Evolutionary conservation across 2,113 vertebrate genomes (phyloP).

Genomic region (Melanerpes aurifrons): DNA sequence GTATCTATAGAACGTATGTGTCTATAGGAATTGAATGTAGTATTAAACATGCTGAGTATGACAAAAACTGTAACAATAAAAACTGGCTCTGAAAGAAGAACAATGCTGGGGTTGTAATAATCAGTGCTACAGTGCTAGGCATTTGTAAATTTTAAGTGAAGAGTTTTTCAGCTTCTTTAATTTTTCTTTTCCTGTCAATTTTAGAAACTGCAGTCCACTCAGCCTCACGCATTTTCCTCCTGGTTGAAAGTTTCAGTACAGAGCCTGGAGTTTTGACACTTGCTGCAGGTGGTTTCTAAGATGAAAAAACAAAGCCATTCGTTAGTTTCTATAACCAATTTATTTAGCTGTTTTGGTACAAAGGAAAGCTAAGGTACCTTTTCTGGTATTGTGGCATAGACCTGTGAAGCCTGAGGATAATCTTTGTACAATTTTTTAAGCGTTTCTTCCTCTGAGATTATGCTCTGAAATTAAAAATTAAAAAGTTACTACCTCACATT

Average conservation of each 20-base stretch:
- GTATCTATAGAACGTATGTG: neutral
- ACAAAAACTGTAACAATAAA: neutral
- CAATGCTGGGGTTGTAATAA: neutral
- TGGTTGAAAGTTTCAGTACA: constrained; percentile 78
- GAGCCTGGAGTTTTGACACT: constrained; percentile 79
- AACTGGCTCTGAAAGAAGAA: neutral
- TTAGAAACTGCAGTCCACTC: constrained; percentile 86
- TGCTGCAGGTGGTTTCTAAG: constrained; percentile 66
- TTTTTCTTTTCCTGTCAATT: constrained; percentile 84
- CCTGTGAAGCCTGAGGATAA: constrained; percentile 52
- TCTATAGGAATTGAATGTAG: neutral
- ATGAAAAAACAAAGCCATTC: constrained; percentile 17
- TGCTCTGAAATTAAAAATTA: constrained; percentile 71
- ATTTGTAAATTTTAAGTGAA: constrained; percentile 69
- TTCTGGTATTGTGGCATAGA: constrained; percentile 53
- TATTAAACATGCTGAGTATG: neutral
- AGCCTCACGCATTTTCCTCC: constrained; percentile 85
- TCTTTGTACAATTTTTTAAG: constrained; percentile 57
- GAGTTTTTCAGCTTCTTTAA: constrained; percentile 81
- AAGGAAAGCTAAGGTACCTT: constrained; percentile 72
- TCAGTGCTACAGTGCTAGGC: neutral
- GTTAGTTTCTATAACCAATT: neutral
- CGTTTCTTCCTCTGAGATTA: constrained; percentile 76
- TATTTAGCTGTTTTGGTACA: neutral
- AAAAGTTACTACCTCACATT: neutral